Evolutionary conservation across 53 echinoderm and acorn worm genomes (phyloP), one percentile per base, ranked within the genome.

Genomic region (Antedon mediterranea): DNA sequence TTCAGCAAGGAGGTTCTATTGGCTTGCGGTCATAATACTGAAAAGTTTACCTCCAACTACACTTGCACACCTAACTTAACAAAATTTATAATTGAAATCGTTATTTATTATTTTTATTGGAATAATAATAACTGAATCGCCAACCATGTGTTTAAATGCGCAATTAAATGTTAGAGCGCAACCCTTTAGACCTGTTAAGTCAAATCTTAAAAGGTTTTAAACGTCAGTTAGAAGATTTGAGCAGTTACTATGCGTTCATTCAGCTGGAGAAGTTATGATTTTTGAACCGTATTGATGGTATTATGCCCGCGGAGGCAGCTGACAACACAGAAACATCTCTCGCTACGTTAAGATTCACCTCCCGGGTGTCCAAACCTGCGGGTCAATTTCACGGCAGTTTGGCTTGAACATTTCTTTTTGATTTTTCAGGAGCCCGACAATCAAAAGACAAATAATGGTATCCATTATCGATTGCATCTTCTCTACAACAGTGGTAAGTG

Each of bases 381-480:
- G 57, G 57, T 57, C 57, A 57, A 57, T 57, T 57, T 57, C 57
- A 57, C 57, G 57, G 57, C 57, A 57, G 57, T 57, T 15, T 57
- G 57, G 20, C 23, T 33, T 1, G 73, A 80, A 30, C 28, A 31
- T 71, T 34, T 32, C 73, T 74, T 43, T 14, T 28, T 80, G 34
- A 83, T 32, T 20, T 30, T 33, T 0, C 85, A 95, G 95, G 95
- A 95, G 82, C 95, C 95, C 15, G 91, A 92, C 31, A 86, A 80
- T 44, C 77, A 81, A 32, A 95, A 95, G 85, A 95, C 95, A 1
- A 95, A 92, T 82, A 95, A 95, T 83, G 95, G 95, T 30, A 95
- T 95, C 31, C 95, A 95, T 77, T 95, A 95, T 84, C 85, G 91
- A 75, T 78, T 95, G 76, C 91, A 92, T 77, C 84, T 95, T 73